phyloP scores from a whole-genome alignment of 35 echinoderm and acorn worm genomes.

The Eucidaris tribuloides region DNA sequence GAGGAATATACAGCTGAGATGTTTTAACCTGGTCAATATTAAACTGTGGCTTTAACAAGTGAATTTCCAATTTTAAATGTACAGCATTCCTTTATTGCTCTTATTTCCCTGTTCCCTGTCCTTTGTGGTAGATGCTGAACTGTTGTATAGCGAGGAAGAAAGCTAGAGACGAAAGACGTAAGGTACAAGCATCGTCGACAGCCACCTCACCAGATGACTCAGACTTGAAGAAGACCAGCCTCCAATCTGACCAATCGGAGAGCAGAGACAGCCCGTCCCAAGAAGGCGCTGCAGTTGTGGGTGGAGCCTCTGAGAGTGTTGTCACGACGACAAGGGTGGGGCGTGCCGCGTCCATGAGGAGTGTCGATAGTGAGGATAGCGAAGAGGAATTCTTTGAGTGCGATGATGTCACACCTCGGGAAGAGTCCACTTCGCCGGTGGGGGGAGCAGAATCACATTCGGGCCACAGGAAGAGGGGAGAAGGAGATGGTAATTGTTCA shows the following conservation, averaged over 20 bases:
- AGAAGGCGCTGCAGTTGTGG: background rate
- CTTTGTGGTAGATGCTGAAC: conserved; percentile 78
- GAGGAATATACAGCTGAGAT: too few species aligned
- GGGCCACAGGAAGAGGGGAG: background rate
- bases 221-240: background rate
- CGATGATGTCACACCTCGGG: conserved; percentile 37
- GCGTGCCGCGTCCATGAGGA: conserved; percentile 2
- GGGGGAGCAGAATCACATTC: background rate
- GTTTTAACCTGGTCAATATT: too few species aligned
- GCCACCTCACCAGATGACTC: conserved; percentile 18
- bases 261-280: background rate
- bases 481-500: too few species aligned
- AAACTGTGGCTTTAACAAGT: too few species aligned
- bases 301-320: background rate
- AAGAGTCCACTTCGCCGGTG: background rate
- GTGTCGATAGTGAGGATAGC: conserved; percentile 65
- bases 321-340: conserved; percentile 1
- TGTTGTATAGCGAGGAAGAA: conserved; percentile 92
- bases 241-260: background rate
- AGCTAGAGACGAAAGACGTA: conserved; percentile 78
- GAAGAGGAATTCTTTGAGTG: conserved; percentile 99
- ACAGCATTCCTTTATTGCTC: background rate
- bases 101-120: background rate
- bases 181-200: background rate
- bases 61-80: too few species aligned